A percentile compares a stretch with the other conserved stretches of the same genome.
phyloP scores from a whole-genome alignment of 1,140 invertebrate genomes.

The Heliothis virescens region DNA sequence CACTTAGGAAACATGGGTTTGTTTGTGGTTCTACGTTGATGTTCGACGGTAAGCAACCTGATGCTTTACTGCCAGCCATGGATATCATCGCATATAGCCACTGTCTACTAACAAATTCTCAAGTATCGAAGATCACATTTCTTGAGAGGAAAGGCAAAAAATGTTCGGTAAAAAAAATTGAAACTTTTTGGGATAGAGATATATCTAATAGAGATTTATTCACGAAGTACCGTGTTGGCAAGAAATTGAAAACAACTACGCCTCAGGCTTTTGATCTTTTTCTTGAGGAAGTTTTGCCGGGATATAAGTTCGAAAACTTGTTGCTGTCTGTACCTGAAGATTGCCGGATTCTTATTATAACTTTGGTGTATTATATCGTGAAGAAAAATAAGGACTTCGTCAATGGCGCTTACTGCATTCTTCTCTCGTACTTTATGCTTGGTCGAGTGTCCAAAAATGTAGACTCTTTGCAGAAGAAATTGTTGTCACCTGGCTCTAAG shows the following conservation, averaged over 20 bases:
- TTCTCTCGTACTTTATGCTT: slow-evolving; percentile 61
- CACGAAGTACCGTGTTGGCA: slow-evolving; percentile 3
- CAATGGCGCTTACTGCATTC: slow-evolving; percentile 50
- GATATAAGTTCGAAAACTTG: slow-evolving; percentile 45
- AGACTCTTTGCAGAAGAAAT: slow-evolving; percentile 45
- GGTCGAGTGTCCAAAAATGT: slow-evolving; percentile 51
- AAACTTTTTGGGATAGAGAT: neutral
- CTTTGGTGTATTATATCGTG: slow-evolving; percentile 54
- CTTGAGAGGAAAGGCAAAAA: slow-evolving; percentile 46
- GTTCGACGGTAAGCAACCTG: slow-evolving; percentile 46
- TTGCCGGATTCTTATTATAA: slow-evolving; percentile 55
- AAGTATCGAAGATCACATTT: slow-evolving; percentile 48
- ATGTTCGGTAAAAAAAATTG: slow-evolving; percentile 28
- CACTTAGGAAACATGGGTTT: slow-evolving; percentile 50
- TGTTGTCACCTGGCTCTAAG: neutral
- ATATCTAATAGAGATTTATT: slow-evolving; percentile 32
- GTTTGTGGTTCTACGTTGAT: slow-evolving; percentile 58
- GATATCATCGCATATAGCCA: slow-evolving; percentile 56
- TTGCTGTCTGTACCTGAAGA: slow-evolving; percentile 33
- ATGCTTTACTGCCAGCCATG: slow-evolving; percentile 57
- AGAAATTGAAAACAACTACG: neutral
- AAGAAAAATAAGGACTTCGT: slow-evolving; percentile 49
- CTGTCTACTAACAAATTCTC: slow-evolving; percentile 47
- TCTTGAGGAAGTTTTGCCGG: slow-evolving; percentile 44
- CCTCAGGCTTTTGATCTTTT: slow-evolving; percentile 48